Base-by-base conservation (phyloP, 2,888 invertebrate species). In the Cancer borealis region DNA sequence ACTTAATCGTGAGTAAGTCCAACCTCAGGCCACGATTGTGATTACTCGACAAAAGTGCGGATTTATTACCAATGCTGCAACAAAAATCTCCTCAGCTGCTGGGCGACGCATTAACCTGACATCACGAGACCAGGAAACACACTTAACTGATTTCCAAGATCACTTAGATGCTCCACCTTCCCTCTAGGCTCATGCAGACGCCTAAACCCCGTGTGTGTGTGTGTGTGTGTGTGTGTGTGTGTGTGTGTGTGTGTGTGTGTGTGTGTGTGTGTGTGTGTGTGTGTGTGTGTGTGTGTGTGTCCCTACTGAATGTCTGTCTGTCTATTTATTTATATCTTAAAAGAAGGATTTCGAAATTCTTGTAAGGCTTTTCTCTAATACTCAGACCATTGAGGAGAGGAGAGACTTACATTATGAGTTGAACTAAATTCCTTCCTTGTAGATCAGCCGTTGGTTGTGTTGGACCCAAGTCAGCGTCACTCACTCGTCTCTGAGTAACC, bases 241-340 rank as follows among this genome's bases (percentile, higher is more conserved):
- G 47, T 92, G 79, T 92, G 79, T 92, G 79, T 92, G 79, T 46
- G 73, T 92, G 73, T 92, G 46, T 92, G 79, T 79, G 79, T 92
- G 79, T 92, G 79, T 92, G 79, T 92, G 79, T 79, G 92, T 79
- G 79, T 54, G 60, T 54, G 91, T 91, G 73, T 73, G 66, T 66
- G 73, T 92, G 73, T 92, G 73, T 92, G 92, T 92, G 39, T 92
- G 60, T 91, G 60, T 91, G 66, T 92, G 73, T 92, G 73, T 73
- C 21, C 5, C 17, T 54, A 26, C 39, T 39, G 0, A 1, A 39
- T 39, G 39, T 39, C 39, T 39, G 39, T 39, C 54, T 54, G 54
- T 54, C 54, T 54, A 14, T 54, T 14, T 54, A 14, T 54, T 8
- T 54, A 14, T 54, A 8, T 54, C 14, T 14, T 14, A 54, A 54